Conservation (phyloP, 2,888 invertebrate genomes). For the Microdon myrmicae region DNA sequence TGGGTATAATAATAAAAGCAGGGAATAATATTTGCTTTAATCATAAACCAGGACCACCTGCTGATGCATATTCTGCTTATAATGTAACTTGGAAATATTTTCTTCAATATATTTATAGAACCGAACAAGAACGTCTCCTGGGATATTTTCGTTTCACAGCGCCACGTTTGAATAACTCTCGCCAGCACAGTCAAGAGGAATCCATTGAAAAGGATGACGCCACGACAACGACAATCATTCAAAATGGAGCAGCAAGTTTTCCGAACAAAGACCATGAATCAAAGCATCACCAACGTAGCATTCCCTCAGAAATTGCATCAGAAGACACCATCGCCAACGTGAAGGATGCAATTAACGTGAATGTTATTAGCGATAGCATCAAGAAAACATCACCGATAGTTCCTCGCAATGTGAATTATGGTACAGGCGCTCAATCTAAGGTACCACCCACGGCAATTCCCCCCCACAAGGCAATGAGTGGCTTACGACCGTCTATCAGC, state of each 20-base stretch:
- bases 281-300: conserved; percentile 44
- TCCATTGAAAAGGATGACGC: conserved; percentile 63
- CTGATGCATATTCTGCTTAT: too few relatives aligned
- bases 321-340: conserved; percentile 41
- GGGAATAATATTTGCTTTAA: too few relatives aligned
- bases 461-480: conserved; percentile 34
- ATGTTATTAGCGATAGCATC: conserved; percentile 62
- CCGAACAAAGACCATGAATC: conserved; percentile 12
- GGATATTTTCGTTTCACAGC: conserved; percentile 70
- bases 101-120: conserved; percentile 67
- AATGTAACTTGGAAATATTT: conserved; percentile 1
- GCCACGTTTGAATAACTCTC: conserved; percentile 65
- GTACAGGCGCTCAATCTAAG: conserved; percentile 18
- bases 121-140: conserved; percentile 70
- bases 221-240: conserved; percentile 56
- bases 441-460: conserved; percentile 15
- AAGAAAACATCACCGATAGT: conserved; percentile 32
- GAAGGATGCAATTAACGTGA: conserved; percentile 62
- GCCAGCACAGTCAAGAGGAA: conserved; percentile 65
- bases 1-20: too few relatives aligned
- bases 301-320: conserved; percentile 20
- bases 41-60: neutral
- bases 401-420: conserved; percentile 15
- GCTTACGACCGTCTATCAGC: conserved; percentile 16
- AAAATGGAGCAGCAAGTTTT: conserved; percentile 39